These are phyloP conservation scores for Erpobdella octoculata DNA, from an alignment of 2,888 invertebrate species.

Conservation along the genomic window DNA sequence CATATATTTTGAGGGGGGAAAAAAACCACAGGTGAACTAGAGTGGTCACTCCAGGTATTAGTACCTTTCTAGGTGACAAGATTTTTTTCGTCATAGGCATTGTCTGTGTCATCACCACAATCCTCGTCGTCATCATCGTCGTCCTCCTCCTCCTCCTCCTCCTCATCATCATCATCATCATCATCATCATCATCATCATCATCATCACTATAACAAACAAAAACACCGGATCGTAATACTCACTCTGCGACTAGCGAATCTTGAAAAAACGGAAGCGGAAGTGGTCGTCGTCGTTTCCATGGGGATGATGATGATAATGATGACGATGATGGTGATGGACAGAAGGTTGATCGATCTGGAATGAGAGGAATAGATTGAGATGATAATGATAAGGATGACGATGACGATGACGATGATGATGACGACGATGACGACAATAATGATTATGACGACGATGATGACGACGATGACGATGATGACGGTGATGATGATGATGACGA, in stretches of 20 bases:
- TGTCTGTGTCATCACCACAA: background rate
- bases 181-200: too few species aligned
- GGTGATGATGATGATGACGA: background rate
- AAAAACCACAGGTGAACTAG: too few species aligned
- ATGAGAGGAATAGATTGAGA: background rate
- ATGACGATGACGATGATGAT: background rate
- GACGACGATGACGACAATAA: background rate
- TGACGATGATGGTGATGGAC: slow-evolving; percentile 4
- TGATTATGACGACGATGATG: background rate
- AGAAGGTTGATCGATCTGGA: background rate
- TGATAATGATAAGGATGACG: slow-evolving; percentile 13
- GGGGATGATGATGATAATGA: slow-evolving; percentile 7
- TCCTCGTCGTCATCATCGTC: background rate
- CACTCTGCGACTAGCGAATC: too few species aligned
- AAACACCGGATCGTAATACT: too few species aligned
- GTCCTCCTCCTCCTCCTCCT: slow-evolving; percentile 3
- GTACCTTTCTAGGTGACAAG: too few species aligned
- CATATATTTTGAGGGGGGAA: too few species aligned
- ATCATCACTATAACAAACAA: too few species aligned
- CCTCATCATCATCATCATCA: background rate
- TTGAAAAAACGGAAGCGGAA: too few species aligned
- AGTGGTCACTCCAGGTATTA: too few species aligned
- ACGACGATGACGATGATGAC: background rate
- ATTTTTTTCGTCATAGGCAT: too few species aligned
- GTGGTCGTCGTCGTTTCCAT: too few species aligned